Conservation (phyloP, 2,888 invertebrate species). For the Drosophila prolongata region DNA sequence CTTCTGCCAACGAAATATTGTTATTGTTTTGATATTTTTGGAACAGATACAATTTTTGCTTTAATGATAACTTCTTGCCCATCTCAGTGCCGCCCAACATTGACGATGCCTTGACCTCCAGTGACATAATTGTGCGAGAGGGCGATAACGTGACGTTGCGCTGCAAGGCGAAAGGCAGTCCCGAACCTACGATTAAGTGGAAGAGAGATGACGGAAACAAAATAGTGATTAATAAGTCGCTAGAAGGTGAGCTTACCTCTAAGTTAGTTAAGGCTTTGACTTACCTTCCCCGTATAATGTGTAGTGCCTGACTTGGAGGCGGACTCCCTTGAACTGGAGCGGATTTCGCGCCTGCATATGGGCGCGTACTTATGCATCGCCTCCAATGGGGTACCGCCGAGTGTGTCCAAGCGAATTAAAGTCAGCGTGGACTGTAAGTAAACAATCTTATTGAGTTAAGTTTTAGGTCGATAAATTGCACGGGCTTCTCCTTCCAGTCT, state of each 20-base stretch:
- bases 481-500: slow-evolving; percentile 87
- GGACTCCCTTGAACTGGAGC: slow-evolving; percentile 91
- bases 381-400: slow-evolving; percentile 94
- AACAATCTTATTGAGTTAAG: neutral
- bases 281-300: neutral
- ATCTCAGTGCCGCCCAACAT: slow-evolving; percentile 94
- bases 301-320: slow-evolving; percentile 94
- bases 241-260: slow-evolving; percentile 86
- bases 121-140: slow-evolving; percentile 95
- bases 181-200: slow-evolving; percentile 95
- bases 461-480: neutral
- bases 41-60: slow-evolving; percentile 47
- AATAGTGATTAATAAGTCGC: slow-evolving; percentile 93
- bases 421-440: slow-evolving; percentile 96
- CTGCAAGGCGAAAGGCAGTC: slow-evolving; percentile 95
- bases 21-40: neutral
- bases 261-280: neutral
- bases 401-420: slow-evolving; percentile 95
- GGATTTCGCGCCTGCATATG: slow-evolving; percentile 95
- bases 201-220: slow-evolving; percentile 94
- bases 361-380: slow-evolving; percentile 95
- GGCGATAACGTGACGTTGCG: slow-evolving; percentile 94
- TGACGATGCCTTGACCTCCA: slow-evolving; percentile 95
- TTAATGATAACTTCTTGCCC: slow-evolving; percentile 15
- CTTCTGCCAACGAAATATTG: no score